phyloP scores from a whole-genome alignment of 2,113 vertebrate species.

The Antechinus flavipes region DNA sequence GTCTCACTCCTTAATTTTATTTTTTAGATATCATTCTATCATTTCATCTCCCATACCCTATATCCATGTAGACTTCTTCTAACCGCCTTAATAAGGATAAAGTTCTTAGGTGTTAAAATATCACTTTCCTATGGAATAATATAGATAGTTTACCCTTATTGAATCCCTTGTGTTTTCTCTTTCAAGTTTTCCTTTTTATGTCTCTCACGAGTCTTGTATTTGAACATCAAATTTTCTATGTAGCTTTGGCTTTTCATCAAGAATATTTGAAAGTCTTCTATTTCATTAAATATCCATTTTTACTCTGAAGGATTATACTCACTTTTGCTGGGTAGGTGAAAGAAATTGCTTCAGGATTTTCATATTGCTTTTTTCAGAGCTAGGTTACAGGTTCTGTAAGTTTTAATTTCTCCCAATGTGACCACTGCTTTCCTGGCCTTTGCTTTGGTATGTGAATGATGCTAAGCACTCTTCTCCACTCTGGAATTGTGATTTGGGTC shows the following conservation, averaged over 20 bases:
- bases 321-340: not conserved
- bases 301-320: not conserved
- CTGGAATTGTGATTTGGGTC: not conserved
- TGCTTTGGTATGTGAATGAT: no score
- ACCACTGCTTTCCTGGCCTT: no score
- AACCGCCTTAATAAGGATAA: not conserved
- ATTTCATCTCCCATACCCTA: not conserved
- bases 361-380: not conserved
- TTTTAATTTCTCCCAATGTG: not conserved
- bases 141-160: not conserved
- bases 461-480: not conserved
- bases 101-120: not conserved
- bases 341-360: not conserved
- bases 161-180: not conserved
- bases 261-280: not conserved
- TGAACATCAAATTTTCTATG: not conserved
- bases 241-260: not conserved
- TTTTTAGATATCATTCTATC: not conserved
- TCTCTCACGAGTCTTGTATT: not conserved
- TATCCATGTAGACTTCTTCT: not conserved
- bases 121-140: not conserved
- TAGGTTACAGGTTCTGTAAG: not conserved
- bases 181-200: not conserved
- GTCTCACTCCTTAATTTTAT: not conserved
- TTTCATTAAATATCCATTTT: not conserved